Conservation (phyloP, 2,888 invertebrate species). For the Podotricha telesiphe region DNA sequence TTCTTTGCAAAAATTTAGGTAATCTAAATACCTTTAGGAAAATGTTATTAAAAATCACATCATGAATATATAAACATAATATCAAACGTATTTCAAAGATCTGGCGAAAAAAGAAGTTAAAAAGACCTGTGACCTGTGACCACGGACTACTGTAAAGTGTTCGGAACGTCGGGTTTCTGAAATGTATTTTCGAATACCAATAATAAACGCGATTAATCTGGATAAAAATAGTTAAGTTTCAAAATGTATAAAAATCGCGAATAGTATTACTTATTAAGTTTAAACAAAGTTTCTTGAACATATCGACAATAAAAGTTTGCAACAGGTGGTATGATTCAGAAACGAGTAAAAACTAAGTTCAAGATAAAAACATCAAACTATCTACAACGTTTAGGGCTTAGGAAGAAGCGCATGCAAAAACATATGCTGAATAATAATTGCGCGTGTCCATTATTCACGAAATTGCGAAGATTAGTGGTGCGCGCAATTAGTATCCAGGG, state of each 20-base stretch:
- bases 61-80: too few species aligned
- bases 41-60: neutral
- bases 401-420: constrained; percentile 48
- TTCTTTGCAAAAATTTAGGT: neutral
- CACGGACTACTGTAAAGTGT: too few species aligned
- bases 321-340: constrained; percentile 11
- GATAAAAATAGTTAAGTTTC: too few species aligned
- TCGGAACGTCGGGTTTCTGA: too few species aligned
- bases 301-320: constrained; percentile 9
- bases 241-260: too few species aligned
- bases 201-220: too few species aligned
- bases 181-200: too few species aligned
- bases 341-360: constrained; percentile 19
- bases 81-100: neutral
- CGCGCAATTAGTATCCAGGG: constrained; percentile 64
- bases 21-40: neutral
- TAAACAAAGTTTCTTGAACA: neutral
- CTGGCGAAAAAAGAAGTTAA: too few species aligned
- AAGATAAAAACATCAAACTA: constrained; percentile 21
- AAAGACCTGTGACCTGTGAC: too few species aligned
- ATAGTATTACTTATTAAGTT: too few species aligned
- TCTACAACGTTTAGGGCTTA: constrained; percentile 35
- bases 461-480: constrained; percentile 47
- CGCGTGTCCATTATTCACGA: constrained; percentile 45
- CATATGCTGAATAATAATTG: constrained; percentile 49